Conservation (phyloP, 1,140 invertebrate species). For the Protaetia brevitarsis region DNA sequence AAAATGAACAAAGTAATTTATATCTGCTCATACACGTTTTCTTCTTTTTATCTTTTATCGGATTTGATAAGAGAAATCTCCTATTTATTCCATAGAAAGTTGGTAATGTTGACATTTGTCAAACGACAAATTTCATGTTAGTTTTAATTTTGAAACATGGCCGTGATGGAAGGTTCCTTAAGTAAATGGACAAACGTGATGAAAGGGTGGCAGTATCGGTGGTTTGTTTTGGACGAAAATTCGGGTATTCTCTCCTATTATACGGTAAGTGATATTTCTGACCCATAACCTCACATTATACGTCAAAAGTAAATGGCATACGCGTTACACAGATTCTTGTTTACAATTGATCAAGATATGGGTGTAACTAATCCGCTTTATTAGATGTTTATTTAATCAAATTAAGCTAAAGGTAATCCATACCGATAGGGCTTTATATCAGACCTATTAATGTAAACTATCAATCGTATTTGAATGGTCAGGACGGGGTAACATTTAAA, state of each 20-base stretch:
- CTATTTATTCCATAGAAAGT: background rate
- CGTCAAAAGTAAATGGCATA: background rate
- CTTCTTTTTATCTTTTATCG: background rate
- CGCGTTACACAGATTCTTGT: background rate
- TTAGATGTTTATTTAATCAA: background rate
- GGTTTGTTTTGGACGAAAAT: constrained; percentile 97
- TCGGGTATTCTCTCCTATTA: constrained; percentile 94
- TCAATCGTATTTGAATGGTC: no score
- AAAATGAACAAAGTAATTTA: no score
- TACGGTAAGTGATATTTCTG: constrained; percentile 70
- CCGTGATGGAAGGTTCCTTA: constrained; percentile 92
- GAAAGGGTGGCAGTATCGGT: constrained; percentile 99
- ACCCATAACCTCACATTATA: constrained; percentile 16
- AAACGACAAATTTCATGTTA: constrained; percentile 20
- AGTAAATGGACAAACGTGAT: constrained; percentile 99
- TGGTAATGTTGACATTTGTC: constrained; percentile 7
- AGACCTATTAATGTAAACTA: no score
- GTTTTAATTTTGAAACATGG: constrained; percentile 48
- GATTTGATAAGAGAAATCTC: background rate
- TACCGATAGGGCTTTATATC: no score
- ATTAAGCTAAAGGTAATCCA: background rate
- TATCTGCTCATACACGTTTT: no score
- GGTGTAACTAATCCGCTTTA: constrained; percentile 10
- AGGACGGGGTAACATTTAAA: background rate
- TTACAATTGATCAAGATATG: background rate